Percentiles rank a stretch among this genome's conserved stretches.
Conservation (phyloP, 1,140 invertebrate genomes). For the Cydia amplana region DNA sequence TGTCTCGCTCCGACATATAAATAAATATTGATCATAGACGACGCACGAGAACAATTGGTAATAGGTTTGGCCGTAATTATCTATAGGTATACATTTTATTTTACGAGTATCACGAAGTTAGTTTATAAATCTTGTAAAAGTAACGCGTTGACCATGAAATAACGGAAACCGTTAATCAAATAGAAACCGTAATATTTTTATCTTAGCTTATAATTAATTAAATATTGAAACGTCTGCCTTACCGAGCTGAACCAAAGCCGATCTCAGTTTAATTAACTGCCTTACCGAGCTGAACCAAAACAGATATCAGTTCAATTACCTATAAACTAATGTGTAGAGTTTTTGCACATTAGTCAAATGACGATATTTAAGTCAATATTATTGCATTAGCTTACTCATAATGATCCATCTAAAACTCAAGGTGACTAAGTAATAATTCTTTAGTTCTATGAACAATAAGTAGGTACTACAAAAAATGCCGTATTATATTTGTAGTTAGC, state of each 20-base stretch:
- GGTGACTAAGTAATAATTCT: conserved; percentile 24
- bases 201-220: background rate
- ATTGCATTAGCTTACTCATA: conserved; percentile 12
- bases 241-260: background rate
- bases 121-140: background rate
- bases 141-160: background rate
- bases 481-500: background rate
- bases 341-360: conserved; percentile 17
- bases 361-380: conserved; percentile 20
- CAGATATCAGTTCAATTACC: background rate
- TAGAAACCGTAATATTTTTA: conserved; percentile 17
- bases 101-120: background rate
- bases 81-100: background rate
- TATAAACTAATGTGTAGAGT: conserved; percentile 6
- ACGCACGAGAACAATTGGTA: no score
- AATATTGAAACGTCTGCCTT: background rate
- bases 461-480: background rate
- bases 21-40: no score
- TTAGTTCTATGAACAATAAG: background rate
- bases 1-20: no score
- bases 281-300: background rate
- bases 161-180: background rate
- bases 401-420: conserved; percentile 18
- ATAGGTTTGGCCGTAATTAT: no score
- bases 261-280: background rate